Base-by-base conservation (phyloP, 2,888 invertebrate genomes). In the Chymomyza procnemis region DNA sequence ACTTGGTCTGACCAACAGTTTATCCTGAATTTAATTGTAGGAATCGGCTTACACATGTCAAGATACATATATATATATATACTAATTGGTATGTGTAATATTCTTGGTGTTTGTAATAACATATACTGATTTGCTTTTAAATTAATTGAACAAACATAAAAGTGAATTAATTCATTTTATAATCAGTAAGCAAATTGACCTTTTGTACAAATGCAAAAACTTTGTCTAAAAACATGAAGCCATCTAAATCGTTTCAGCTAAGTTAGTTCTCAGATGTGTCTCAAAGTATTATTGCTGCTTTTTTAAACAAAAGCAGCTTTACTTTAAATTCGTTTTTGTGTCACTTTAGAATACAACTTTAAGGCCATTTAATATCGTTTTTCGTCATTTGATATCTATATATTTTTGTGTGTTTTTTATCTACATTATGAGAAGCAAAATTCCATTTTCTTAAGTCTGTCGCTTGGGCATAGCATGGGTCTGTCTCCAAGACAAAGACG, bases 71-170 rank as follows among this genome's bases (percentile, higher is more conserved):
- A n/a, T 1, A 50, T 18, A 50, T 4, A 16, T 47, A 26, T 8
- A 2, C 26, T 26, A 6, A 26, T 6, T 26, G 4, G 26, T 8
- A 4, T 26, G 26, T 26, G 26, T 26, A 26, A 26, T 26, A 26
- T 26, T 1, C 26, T 26, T 26, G 26, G 26, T 26, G 0, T 41
- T 12, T 0, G 0, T 66, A 47, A 47, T 34, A 30, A 67, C 59
- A 77, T 74, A 74, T 67, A 70, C 69, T 74, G 61, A 58, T 71
- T 69, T 78, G 75, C 74, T 75, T n/a, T n/a, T n/a, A n/a, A n/a
- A n/a, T n/a, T n/a, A n/a, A n/a, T n/a, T n/a, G n/a, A n/a, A n/a
- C n/a, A n/a, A n/a, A n/a, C n/a, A n/a, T n/a, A n/a, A n/a, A n/a
- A n/a, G n/a, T n/a, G n/a, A n/a, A n/a, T n/a, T n/a, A n/a, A n/a